These are phyloP conservation scores for Cryptocephalus primarius DNA, from an alignment of 2,888 invertebrate species.

Conservation along the genomic window DNA sequence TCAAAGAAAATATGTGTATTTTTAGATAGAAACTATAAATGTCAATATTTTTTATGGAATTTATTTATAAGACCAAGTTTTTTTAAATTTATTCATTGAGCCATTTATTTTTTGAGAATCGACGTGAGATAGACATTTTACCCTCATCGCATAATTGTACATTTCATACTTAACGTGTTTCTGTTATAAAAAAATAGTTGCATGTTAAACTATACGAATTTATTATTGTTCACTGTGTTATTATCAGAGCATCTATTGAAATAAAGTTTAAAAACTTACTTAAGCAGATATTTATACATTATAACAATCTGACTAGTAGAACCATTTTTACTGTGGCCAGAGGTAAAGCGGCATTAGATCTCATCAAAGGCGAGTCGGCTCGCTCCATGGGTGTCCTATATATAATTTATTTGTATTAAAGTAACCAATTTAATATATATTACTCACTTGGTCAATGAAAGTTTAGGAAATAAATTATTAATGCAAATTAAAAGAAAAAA, in stretches of 20 bases:
- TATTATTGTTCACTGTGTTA: neutral
- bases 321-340: too few relatives aligned
- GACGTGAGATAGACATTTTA: neutral
- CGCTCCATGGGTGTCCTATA: too few relatives aligned
- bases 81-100: constrained; percentile 23
- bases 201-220: constrained; percentile 19
- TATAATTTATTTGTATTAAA: too few relatives aligned
- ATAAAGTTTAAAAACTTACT: neutral
- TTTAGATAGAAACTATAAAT: constrained; percentile 19
- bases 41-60: constrained; percentile 19
- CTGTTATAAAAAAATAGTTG: constrained; percentile 23
- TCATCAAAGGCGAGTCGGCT: too few relatives aligned
- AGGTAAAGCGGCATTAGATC: too few relatives aligned
- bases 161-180: constrained; percentile 21
- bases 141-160: constrained; percentile 13
- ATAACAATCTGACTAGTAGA: too few relatives aligned
- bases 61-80: constrained; percentile 11
- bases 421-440: too few relatives aligned
- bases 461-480: too few relatives aligned
- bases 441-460: too few relatives aligned
- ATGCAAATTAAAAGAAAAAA: too few relatives aligned
- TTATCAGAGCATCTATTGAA: neutral
- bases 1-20: constrained; percentile 15
- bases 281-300: too few relatives aligned
- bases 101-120: constrained; percentile 15